phyloP scores from a whole-genome alignment of 2,113 vertebrate genomes.

The Lates calcarifer region DNA sequence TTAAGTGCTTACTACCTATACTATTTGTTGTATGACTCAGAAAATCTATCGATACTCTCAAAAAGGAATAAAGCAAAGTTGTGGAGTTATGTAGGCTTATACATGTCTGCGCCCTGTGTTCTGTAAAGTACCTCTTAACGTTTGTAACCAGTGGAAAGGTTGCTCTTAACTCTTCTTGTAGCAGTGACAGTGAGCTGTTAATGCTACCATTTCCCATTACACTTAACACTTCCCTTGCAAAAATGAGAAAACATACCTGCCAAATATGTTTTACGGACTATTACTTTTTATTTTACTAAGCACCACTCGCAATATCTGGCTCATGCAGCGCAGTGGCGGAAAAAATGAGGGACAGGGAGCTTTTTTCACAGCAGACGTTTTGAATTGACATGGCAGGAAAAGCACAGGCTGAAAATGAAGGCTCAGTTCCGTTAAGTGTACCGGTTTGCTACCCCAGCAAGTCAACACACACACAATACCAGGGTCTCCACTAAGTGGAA shows the following conservation, averaged over 20 bases:
- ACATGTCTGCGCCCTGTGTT: slow-evolving; percentile 40
- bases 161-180: not conserved
- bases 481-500: not conserved
- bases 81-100: slow-evolving; percentile 27
- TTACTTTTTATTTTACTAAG: not conserved
- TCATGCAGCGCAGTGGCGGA: not conserved
- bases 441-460: not conserved
- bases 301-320: not conserved
- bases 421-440: not conserved
- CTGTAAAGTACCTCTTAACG: slow-evolving; percentile 18
- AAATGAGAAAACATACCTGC: not conserved
- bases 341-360: not conserved
- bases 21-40: slow-evolving; percentile 57
- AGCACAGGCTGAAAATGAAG: not conserved
- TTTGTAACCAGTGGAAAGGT: not conserved
- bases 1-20: slow-evolving; percentile 46
- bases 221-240: not conserved
- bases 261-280: not conserved
- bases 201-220: not conserved
- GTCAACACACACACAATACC: not conserved
- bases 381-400: not conserved
- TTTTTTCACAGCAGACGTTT: not conserved
- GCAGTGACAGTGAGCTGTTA: not conserved
- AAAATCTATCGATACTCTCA: slow-evolving; percentile 53
- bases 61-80: slow-evolving; percentile 61